These are phyloP conservation scores for Papilio gigon DNA, from an alignment of 2,888 invertebrate species.

Conservation along the genomic window DNA sequence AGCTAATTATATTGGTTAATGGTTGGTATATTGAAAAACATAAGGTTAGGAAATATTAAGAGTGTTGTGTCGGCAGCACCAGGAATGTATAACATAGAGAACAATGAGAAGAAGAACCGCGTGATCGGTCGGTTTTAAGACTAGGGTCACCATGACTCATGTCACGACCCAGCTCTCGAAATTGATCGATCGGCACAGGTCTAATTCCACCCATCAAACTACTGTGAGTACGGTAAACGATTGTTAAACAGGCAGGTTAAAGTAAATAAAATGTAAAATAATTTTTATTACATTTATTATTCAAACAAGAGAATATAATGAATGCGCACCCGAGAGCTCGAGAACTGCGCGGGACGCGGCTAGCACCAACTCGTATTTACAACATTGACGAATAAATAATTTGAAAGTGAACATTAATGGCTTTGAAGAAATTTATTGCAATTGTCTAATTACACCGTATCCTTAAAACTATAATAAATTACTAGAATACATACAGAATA, in stretches of 20 bases:
- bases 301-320: constrained; percentile 23
- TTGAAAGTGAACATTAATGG: constrained; percentile 38
- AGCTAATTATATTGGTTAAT: too few relatives aligned
- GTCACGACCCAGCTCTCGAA: too few relatives aligned
- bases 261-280: constrained; percentile 9
- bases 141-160: too few relatives aligned
- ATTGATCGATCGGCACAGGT: too few relatives aligned
- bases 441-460: constrained; percentile 33
- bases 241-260: background rate
- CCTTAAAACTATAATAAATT: constrained; percentile 38
- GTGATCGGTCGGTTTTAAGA: too few relatives aligned
- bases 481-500: constrained; percentile 49
- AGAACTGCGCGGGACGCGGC: background rate
- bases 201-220: background rate
- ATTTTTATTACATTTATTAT: constrained; percentile 41
- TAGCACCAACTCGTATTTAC: constrained; percentile 40
- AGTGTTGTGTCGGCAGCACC: too few relatives aligned
- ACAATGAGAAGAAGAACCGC: too few relatives aligned
- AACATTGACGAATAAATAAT: constrained; percentile 19
- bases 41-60: too few relatives aligned
- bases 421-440: constrained; percentile 26
- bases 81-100: too few relatives aligned
- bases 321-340: constrained; percentile 7
- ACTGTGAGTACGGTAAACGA: background rate
- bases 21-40: too few relatives aligned